These are phyloP conservation scores for Clinocottus analis DNA, from an alignment of 2,113 vertebrate species.

Conservation along the genomic window DNA sequence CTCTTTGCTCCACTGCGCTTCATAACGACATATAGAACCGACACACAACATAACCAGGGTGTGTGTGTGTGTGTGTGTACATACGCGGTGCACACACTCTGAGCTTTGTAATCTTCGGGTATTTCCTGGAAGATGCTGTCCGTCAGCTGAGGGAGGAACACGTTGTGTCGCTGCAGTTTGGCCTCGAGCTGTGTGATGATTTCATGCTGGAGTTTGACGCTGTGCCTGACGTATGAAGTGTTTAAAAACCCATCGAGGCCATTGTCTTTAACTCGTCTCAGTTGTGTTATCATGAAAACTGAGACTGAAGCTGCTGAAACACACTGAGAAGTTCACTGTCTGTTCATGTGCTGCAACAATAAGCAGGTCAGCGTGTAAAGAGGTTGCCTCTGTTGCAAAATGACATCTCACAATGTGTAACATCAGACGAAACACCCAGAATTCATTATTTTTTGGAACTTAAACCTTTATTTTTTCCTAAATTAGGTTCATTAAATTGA, in stretches of 20 bases:
- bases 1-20: constrained; percentile 72
- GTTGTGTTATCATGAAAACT: background rate
- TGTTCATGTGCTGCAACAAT: background rate
- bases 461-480: no score
- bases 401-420: no score
- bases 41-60: constrained; percentile 30
- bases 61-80: background rate
- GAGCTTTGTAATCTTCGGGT: constrained; percentile 54
- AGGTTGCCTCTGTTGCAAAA: no score
- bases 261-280: background rate
- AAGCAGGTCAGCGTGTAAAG: background rate
- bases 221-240: background rate
- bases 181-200: constrained; percentile 37
- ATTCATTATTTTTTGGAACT: no score
- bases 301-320: background rate
- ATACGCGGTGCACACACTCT: constrained; percentile 48
- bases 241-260: background rate
- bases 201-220: background rate
- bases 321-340: background rate
- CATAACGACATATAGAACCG: constrained; percentile 61
- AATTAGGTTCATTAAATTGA: no score
- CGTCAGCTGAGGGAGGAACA: constrained; percentile 47
- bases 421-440: no score
- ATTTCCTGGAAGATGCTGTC: constrained; percentile 52
- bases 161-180: constrained; percentile 52